phyloP scores from a whole-genome alignment of 2,113 vertebrate genomes.

The Columbina picui region DNA sequence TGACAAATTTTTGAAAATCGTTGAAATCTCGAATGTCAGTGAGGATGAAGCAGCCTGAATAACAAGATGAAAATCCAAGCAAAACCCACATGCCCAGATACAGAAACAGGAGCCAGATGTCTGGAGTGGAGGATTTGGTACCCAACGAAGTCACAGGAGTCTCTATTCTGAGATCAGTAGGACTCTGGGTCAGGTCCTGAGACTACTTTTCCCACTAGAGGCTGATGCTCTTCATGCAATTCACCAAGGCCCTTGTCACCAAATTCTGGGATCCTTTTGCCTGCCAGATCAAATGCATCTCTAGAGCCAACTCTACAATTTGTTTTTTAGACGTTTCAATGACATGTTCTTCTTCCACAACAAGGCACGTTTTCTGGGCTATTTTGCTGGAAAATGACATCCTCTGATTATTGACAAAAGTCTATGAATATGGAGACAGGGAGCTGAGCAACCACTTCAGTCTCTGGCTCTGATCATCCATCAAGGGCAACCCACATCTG shows the following conservation, averaged over 20 bases:
- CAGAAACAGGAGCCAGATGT: neutral
- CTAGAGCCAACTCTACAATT: neutral
- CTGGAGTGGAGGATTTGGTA: fast-evolving
- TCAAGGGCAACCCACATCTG: neutral
- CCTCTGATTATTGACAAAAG: neutral
- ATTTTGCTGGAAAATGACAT: neutral
- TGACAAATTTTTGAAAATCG: neutral
- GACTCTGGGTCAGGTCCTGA: neutral
- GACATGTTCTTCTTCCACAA: fast-evolving
- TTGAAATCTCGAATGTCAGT: neutral
- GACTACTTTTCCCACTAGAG: neutral
- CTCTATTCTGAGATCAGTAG: no score
- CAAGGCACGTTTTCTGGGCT: neutral
- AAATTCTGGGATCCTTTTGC: neutral
- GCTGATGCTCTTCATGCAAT: neutral
- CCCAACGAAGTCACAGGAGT: neutral
- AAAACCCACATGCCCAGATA: neutral
- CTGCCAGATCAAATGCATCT: neutral
- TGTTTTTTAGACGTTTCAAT: neutral
- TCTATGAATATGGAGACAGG: neutral
- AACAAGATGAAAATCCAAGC: neutral
- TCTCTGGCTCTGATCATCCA: neutral
- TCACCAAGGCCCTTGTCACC: neutral
- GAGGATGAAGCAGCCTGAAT: neutral
- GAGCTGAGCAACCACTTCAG: neutral